Percentiles rank a stretch among this genome's conserved stretches.
Conservation (phyloP, 2,797 vertebrate genomes). For the Myotis pilosus region DNA sequence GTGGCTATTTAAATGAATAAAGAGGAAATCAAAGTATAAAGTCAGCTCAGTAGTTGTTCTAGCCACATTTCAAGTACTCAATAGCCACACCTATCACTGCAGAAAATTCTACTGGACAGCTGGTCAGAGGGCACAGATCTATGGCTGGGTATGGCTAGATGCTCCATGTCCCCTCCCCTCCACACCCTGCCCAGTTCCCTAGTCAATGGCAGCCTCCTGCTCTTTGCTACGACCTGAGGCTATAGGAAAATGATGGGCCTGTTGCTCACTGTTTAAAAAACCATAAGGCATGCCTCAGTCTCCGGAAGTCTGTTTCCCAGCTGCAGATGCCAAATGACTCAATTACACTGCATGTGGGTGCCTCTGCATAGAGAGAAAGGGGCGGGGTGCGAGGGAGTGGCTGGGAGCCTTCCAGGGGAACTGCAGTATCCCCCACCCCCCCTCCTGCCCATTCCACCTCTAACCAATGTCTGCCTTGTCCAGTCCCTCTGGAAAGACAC, state of each 20-base stretch:
- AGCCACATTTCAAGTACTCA: background rate
- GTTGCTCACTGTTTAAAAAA: constrained; percentile 1
- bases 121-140: background rate
- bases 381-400: no score
- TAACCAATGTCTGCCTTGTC: background rate
- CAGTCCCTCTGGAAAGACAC: background rate
- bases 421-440: fast-evolving
- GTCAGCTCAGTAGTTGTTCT: background rate
- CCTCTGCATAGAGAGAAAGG: background rate
- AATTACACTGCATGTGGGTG: background rate
- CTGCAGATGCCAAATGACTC: constrained; percentile 27
- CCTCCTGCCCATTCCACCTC: background rate
- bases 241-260: background rate
- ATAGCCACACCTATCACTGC: background rate
- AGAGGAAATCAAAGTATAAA: background rate
- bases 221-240: background rate
- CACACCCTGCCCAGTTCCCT: background rate
- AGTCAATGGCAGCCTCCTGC: background rate
- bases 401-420: background rate
- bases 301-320: constrained; percentile 32
- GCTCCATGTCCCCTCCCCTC: background rate
- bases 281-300: background rate
- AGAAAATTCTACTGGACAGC: background rate
- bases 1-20: background rate
- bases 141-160: background rate